Conservation (phyloP, 2,113 vertebrate genomes). For the Catharus bicknelli region DNA sequence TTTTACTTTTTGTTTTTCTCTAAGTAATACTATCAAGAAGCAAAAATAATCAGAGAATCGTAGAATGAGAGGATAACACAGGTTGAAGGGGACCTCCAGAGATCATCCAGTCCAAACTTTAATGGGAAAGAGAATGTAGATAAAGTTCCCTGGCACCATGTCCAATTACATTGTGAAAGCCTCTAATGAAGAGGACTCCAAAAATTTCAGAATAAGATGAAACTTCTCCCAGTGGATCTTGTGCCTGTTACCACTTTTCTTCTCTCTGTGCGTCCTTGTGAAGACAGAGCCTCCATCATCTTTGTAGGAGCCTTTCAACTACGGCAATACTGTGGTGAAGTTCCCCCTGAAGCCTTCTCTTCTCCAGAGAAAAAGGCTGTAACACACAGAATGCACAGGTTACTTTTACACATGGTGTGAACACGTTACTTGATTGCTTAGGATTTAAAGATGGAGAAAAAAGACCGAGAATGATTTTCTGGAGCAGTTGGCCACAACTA, state of each 20-base stretch:
- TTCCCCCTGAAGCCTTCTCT: background rate
- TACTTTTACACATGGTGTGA: background rate
- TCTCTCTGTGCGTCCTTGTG: background rate
- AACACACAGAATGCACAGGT: accelerated
- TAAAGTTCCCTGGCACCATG: background rate
- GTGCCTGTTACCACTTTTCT: background rate
- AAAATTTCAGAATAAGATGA: background rate
- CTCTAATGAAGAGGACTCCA: accelerated
- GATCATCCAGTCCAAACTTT: background rate
- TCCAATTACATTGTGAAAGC: background rate
- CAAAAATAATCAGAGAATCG: background rate
- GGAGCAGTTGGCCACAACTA: background rate
- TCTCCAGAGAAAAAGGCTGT: background rate
- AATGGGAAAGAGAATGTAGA: background rate
- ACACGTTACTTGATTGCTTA: background rate
- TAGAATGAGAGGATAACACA: background rate
- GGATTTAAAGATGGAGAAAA: background rate
- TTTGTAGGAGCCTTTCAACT: background rate
- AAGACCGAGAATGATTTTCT: background rate
- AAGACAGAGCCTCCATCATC: background rate
- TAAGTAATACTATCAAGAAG: background rate
- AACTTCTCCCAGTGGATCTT: background rate
- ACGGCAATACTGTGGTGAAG: background rate
- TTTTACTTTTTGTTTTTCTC: background rate
- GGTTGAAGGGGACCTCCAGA: background rate